These are phyloP conservation scores for Nematopogon swammerdamellus DNA, from an alignment of 2,888 invertebrate genomes.

Conservation along the genomic window DNA sequence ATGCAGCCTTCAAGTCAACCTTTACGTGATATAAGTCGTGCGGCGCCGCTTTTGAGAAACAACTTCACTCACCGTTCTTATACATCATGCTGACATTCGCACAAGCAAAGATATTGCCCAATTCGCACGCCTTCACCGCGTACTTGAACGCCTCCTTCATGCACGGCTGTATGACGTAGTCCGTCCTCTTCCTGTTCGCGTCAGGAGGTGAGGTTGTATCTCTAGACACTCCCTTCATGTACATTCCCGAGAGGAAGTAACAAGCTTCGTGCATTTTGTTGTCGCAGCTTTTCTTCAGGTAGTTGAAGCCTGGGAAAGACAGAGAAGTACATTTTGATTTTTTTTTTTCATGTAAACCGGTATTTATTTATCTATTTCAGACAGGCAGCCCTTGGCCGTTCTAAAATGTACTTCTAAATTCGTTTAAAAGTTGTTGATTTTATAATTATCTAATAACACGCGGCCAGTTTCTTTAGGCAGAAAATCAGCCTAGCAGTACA, in stretches of 20 bases:
- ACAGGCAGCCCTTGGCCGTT: no score
- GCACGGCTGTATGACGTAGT: conserved; percentile 61
- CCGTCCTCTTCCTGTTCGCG: conserved; percentile 38
- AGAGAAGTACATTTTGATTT: no score
- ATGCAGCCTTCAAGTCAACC: no score
- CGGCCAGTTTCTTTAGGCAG: no score
- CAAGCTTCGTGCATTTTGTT: conserved; percentile 67
- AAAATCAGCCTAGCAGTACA: no score
- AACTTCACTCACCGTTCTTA: conserved; percentile 29
- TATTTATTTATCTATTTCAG: no score
- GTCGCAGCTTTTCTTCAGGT: conserved; percentile 58
- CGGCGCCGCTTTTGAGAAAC: no score
- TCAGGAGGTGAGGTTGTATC: conserved; percentile 37
- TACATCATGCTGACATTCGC: conserved; percentile 89
- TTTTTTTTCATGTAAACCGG: no score
- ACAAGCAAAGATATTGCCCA: conserved; percentile 84
- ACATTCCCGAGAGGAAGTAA: conserved; percentile 77
- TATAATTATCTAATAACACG: no score
- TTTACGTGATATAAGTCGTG: no score
- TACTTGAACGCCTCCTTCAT: conserved; percentile 75
- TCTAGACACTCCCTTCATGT: conserved; percentile 68
- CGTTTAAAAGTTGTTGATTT: no score
- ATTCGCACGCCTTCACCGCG: conserved; percentile 77
- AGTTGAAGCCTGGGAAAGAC: conserved; percentile 56
- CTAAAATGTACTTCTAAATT: no score